Evolutionary conservation across 1,140 invertebrate genomes (phyloP), one percentile per base, ranked within the genome.

Genomic region (Lutraria rhynchaena): DNA sequence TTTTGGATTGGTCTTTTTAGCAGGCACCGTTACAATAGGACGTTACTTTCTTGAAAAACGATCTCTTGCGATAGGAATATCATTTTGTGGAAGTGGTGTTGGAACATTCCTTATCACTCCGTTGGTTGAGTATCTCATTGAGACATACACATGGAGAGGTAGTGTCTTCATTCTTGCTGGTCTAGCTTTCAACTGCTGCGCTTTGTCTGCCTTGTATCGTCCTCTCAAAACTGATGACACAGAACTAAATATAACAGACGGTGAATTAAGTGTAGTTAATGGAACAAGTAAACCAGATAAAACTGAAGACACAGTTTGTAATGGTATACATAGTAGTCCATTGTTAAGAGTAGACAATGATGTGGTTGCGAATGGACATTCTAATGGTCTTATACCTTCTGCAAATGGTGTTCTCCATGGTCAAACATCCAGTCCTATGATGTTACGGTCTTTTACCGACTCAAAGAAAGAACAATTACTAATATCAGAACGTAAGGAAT

Each of bases 41-140:
- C 99, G 98, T 92, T 99, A 99, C 93, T 99, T 99, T 93, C 98
- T 99, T 91, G 96, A 96, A 4, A 98, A 98, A 89, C 94, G 98
- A 83, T 98, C 98, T 1, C 91, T 99, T 76, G 98, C 98, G 24
- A 99, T 98, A 0, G 98, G 98, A n/a, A 98, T 99, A 57, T 97
- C 98, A 0, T 98, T 99, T 13, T 98, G 97, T 90, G 98, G 98
- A 15, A 97, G 97, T 1, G 97, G 97, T 27, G 96, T 98, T 37
- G 95, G 95, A 1, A 96, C 96, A 1, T 97, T 98, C 89, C 89
- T 96, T 0, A 96, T 60, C 95, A 96, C 2, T 7, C 88, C 87
- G n/a, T 90, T 98, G 31, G 94, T 94, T 13, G 91, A 93, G 27
- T 81, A 87, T 1, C 92, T 98, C 2, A 93, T 97, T 15, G 89